Percentiles rank a stretch among this genome's conserved stretches.
Conservation (phyloP, 1,140 invertebrate genomes). For the Pseudomyrmex gracilis region DNA sequence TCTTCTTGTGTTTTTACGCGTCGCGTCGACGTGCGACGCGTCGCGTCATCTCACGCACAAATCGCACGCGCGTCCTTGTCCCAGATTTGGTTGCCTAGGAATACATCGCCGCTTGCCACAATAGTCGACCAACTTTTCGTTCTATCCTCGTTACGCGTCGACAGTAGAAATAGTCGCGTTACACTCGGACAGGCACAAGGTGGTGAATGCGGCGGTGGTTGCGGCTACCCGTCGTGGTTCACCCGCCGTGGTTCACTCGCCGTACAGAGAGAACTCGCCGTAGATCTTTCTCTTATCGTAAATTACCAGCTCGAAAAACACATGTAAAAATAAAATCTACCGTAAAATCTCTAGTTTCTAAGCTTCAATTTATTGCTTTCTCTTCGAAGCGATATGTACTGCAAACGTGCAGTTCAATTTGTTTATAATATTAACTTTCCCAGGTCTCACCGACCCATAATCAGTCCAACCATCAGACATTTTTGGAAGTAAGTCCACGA, state of each 20-base stretch:
- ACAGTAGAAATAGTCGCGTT: constrained; percentile 76
- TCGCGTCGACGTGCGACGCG: constrained; percentile 36
- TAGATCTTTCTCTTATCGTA: neutral
- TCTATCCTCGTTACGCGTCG: constrained; percentile 72
- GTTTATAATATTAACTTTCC: neutral
- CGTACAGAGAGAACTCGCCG: too few species aligned
- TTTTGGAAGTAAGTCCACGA: too few species aligned
- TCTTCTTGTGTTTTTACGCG: constrained; percentile 42
- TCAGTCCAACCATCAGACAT: too few species aligned
- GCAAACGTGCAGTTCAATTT: neutral
- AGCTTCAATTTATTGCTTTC: neutral
- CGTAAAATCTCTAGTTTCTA: neutral
- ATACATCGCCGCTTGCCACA: constrained; percentile 70
- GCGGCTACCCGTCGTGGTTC: constrained; percentile 9
- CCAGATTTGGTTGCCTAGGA: constrained; percentile 75
- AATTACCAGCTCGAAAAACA: neutral
- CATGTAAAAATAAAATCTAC: constrained; percentile 13
- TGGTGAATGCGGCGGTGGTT: constrained; percentile 50
- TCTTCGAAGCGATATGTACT: neutral
- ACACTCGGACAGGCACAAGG: constrained; percentile 66
- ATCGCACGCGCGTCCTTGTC: constrained; percentile 79
- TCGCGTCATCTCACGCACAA: constrained; percentile 68
- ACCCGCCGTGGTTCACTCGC: neutral
- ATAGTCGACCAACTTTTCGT: constrained; percentile 77
- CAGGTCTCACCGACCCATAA: too few species aligned